Base-by-base conservation (phyloP, 2,888 invertebrate species). In the Pterostichus niger region DNA sequence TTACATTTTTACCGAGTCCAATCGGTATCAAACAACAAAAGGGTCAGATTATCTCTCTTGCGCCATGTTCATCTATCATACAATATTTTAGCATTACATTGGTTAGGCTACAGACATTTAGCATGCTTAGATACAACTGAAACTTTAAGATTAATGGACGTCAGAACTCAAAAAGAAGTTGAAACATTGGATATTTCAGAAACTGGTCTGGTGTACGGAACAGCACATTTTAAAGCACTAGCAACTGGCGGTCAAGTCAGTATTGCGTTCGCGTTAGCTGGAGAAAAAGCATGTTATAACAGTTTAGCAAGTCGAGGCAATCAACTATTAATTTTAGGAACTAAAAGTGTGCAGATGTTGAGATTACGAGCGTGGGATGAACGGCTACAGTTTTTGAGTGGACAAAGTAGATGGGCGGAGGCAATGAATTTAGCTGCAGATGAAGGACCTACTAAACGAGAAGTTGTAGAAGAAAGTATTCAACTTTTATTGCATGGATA, bases 221-320 rank as follows among this genome's bases (percentile, higher is more conserved):
- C 96, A 44, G 96, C 97, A 59, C 96, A 96, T 89, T 96, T 96
- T 88, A 94, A 98, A 91, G 99, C 96, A 0, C 91, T 98, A 54
- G 98, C 98, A 84, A 99, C 99, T 0, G 99, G 99, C 6, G 98
- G 99, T 0, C 97, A 98, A 88, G 99, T 95, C 84, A 94, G 94
- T 88, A 92, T 93, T 89, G 96, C 96, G 10, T 92, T 96, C 93
- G 95, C 95, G 0, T 89, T 93, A 84, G 95, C 95, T 78, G 96
- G 94, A 7, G 95, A 95, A 89, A 91, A 93, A 84, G 95, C 95
- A 0, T 95, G 95, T 87, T 95, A 95, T 88, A 94, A 95, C 88
- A 94, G 95, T 82, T 91, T 95, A 73, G 91, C 93, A 49, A 93
- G 92, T 85, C 93, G 93, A 87, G 93, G 93, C 59, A 93, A 93